These are phyloP conservation scores for Ectropis crepuscularia DNA, from an alignment of 2,888 invertebrate species.

Conservation along the genomic window DNA sequence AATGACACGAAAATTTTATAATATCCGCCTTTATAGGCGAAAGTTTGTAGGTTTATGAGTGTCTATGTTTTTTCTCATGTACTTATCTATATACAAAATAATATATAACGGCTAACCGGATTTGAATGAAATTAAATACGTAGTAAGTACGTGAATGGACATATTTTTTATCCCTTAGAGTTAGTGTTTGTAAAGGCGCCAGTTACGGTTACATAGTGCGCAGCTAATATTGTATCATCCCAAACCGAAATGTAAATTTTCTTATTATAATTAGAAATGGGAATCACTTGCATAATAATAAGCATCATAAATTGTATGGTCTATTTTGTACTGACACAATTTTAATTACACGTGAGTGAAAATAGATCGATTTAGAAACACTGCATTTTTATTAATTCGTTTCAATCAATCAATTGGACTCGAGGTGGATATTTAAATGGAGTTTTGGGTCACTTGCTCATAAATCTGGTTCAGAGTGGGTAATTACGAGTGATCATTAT, in stretches of 20 bases:
- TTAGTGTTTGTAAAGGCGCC: no score
- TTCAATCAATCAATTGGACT: slow-evolving; percentile 51
- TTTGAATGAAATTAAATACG: no score
- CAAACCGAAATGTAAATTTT: slow-evolving; percentile 23
- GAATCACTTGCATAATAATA: slow-evolving; percentile 38
- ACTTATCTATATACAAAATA: no score
- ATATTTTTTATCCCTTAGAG: no score
- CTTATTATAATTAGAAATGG: slow-evolving; percentile 48
- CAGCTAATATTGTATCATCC: not conserved
- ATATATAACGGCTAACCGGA: no score
- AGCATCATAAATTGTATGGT: slow-evolving; percentile 28
- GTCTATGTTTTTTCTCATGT: no score
- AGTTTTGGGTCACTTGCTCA: slow-evolving; percentile 59
- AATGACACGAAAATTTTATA: no score
- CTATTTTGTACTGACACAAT: slow-evolving; percentile 30
- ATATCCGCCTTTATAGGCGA: no score
- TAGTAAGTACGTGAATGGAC: no score
- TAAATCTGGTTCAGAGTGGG: slow-evolving; percentile 60
- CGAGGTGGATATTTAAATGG: slow-evolving; percentile 48
- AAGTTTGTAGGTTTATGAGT: no score
- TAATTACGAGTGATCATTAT: slow-evolving; percentile 63
- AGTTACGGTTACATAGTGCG: no score
- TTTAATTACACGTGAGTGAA: slow-evolving; percentile 31
- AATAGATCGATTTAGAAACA: slow-evolving; percentile 21
- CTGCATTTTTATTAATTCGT: slow-evolving; percentile 39